Conservation (phyloP, 2,797 vertebrate species). For the Gallinago stenura region DNA sequence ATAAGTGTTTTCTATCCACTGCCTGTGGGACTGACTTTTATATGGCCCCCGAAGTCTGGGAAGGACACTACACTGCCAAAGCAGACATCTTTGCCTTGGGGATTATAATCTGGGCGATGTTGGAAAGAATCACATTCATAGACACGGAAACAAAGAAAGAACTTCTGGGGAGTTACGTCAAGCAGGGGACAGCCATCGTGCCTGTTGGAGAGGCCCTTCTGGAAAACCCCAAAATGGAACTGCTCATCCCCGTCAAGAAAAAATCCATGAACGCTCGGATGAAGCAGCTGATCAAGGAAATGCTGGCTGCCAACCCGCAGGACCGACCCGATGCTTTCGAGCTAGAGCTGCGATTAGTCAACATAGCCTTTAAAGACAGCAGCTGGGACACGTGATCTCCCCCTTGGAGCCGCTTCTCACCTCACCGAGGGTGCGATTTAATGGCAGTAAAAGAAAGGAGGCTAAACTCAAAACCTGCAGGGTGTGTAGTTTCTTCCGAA, state of each 20-base stretch:
- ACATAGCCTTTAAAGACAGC: slow-evolving; percentile 94
- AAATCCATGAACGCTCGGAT: slow-evolving; percentile 94
- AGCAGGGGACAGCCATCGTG: slow-evolving; percentile 91
- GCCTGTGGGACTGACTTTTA: slow-evolving; percentile 97
- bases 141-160: slow-evolving; percentile 95
- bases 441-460: slow-evolving; percentile 43
- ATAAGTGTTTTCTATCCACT: slow-evolving; percentile 95
- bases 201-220: slow-evolving; percentile 94
- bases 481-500: neutral
- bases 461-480: slow-evolving; percentile 32
- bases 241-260: slow-evolving; percentile 92
- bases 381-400: slow-evolving; percentile 94
- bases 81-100: slow-evolving; percentile 97
- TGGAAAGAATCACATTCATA: slow-evolving; percentile 95
- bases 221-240: slow-evolving; percentile 96
- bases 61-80: slow-evolving; percentile 97
- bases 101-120: slow-evolving; percentile 98
- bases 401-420: slow-evolving; percentile 52
- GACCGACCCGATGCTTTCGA: slow-evolving; percentile 94
- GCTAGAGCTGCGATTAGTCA: slow-evolving; percentile 92
- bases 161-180: slow-evolving; percentile 93
- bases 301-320: slow-evolving; percentile 96
- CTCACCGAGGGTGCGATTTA: slow-evolving; percentile 31
- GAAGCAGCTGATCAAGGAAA: slow-evolving; percentile 95
- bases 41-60: slow-evolving; percentile 98